These are phyloP conservation scores for Petrophora chlorosata DNA, from an alignment of 2,888 invertebrate species.

Conservation along the genomic window DNA sequence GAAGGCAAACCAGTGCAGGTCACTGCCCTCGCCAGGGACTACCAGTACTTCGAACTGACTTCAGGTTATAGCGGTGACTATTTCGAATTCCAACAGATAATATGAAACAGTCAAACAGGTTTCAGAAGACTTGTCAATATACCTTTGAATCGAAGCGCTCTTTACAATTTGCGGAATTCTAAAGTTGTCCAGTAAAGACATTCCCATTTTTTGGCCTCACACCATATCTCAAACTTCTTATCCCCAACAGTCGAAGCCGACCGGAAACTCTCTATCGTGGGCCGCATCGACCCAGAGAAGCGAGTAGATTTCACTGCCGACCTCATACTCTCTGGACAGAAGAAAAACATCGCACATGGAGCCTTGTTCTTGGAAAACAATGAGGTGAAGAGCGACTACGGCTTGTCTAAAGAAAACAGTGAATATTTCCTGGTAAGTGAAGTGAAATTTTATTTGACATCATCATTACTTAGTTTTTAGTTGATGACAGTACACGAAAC, in stretches of 20 bases:
- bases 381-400: constrained; percentile 86
- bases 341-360: constrained; percentile 83
- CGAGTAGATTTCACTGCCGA: constrained; percentile 85
- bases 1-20: constrained; percentile 77
- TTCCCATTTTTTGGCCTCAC: no score
- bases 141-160: no score
- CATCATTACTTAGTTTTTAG: no score
- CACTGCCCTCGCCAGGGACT: constrained; percentile 81
- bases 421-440: constrained; percentile 80
- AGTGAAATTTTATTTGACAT: not conserved
- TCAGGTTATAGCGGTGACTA: constrained; percentile 80
- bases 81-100: constrained; percentile 28
- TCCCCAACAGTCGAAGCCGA: constrained; percentile 64
- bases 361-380: constrained; percentile 85
- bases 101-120: no score
- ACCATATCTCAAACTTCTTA: no score
- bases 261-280: constrained; percentile 80
- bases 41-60: constrained; percentile 82
- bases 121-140: no score
- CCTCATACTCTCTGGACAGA: constrained; percentile 76
- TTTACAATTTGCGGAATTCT: no score
- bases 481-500: no score
- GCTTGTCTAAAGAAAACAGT: constrained; percentile 84
- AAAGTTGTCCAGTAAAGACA: no score
- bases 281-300: constrained; percentile 84